Conservation (phyloP, 2,113 vertebrate genomes). For the Indicator maculatus region DNA sequence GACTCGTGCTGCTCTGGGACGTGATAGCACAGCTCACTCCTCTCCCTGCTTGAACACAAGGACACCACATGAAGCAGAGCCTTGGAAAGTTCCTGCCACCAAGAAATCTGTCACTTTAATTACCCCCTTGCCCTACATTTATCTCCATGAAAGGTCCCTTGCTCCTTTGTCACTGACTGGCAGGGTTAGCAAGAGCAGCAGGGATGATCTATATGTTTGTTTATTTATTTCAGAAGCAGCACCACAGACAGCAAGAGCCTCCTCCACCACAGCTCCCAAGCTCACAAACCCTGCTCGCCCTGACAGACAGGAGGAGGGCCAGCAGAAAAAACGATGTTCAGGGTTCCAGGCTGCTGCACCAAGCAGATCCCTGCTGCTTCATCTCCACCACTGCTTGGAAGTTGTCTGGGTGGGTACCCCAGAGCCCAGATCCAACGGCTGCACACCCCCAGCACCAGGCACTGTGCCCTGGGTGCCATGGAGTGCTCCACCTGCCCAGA, state of each 20-base stretch:
- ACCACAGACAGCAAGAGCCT: rapidly evolving
- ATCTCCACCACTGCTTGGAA: background rate
- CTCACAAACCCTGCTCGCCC: background rate
- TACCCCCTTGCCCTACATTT: conserved; percentile 55
- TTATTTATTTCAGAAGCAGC: background rate
- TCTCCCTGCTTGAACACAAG: background rate
- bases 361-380: background rate
- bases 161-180: conserved; percentile 41
- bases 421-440: rapidly evolving
- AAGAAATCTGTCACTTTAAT: conserved; percentile 67
- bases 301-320: rapidly evolving
- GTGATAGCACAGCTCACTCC: rapidly evolving
- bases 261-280: rapidly evolving
- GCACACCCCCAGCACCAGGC: background rate
- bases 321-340: background rate
- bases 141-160: conserved; percentile 58
- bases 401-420: rapidly evolving
- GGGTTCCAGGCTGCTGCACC: no score
- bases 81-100: conserved; percentile 12
- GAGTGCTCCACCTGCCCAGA: background rate
- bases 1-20: background rate
- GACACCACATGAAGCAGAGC: background rate
- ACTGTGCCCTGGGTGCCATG: rapidly evolving
- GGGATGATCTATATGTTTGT: conserved; percentile 8
- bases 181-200: conserved; percentile 11